Evolutionary conservation across 2,113 vertebrate species (phyloP), one percentile per base, ranked within the genome.

Genomic region (Chrysochloris asiatica): DNA sequence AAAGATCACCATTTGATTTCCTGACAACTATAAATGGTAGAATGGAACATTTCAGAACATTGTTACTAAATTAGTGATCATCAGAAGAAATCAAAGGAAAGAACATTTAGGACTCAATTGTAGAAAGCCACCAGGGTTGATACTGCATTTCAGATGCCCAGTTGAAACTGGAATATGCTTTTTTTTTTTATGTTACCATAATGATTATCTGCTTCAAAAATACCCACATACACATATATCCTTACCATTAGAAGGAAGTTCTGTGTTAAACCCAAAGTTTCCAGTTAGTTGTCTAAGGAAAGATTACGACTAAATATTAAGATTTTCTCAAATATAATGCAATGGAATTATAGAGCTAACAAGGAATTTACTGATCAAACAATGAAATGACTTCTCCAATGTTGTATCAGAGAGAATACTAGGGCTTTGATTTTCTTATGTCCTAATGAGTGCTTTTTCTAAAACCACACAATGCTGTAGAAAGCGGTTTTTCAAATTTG

Each of bases 11-110:
- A 0, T 67, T 81, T n/a, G n/a, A 9, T 76, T 89, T 17, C 6
- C 56, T 50, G 19, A 65, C 8, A 76, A 45, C 9, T 22, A 83
- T 92, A 92, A 89, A 5, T 89, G 16, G 7, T 91, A 59, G 81
- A 85, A 65, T 2, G 92, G 67, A 94, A 78, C 0, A 14, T 93
- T 86, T 94, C 3, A 95, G 78, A 94, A 26, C 67, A 67, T 88
- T 94, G 28, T 65, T 56, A 93, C 7, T 84, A n/a, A 78, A n/a
- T 36, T 24, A 94, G 61, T 56, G 86, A 9, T 86, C 81, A 82
- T 65, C 14, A 8, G 4, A 65, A 93, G 69, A 54, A 43, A 83
- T 56, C 45, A 89, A 72, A 90, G 33, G 86, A 91, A 94, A 45
- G 28, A 78, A 65, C 80, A 56, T 77, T 78, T 78, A 73, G 6